phyloP scores from a whole-genome alignment of 1,140 invertebrate species.

The Drosophila subpulchrella region DNA sequence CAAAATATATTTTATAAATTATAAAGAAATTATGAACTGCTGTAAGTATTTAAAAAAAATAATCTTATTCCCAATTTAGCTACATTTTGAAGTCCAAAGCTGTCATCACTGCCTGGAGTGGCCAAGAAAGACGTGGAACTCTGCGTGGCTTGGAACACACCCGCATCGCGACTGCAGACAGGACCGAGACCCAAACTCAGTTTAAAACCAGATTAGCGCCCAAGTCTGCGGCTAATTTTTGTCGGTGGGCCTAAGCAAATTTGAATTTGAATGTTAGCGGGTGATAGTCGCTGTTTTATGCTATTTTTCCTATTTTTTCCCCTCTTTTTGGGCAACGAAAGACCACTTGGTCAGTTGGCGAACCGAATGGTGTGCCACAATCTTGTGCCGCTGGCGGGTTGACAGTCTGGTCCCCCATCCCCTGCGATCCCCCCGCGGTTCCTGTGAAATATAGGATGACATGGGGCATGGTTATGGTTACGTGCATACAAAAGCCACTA shows the following conservation, averaged over 20 bases:
- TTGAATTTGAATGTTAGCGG: constrained; percentile 83
- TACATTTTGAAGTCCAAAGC: neutral
- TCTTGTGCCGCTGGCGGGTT: constrained; percentile 50
- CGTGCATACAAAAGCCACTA: constrained; percentile 71
- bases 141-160: constrained; percentile 63
- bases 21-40: no score
- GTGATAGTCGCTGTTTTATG: constrained; percentile 65
- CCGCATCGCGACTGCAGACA: constrained; percentile 76
- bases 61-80: neutral
- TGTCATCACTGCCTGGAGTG: constrained; percentile 12
- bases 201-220: constrained; percentile 82
- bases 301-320: constrained; percentile 22
- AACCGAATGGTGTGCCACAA: constrained; percentile 52
- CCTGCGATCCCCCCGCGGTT: constrained; percentile 29
- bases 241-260: constrained; percentile 72
- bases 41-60: no score
- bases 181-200: constrained; percentile 31
- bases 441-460: constrained; percentile 79
- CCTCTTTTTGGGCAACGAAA: constrained; percentile 15
- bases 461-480: constrained; percentile 77
- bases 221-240: constrained; percentile 82
- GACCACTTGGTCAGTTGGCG: constrained; percentile 75
- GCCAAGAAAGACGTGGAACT: constrained; percentile 18
- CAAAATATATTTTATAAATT: no score
- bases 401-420: constrained; percentile 44